Percentiles rank a stretch among this genome's conserved stretches.
These are phyloP conservation scores for Cremastinae sp. DNA, from an alignment of 2,888 invertebrate species.

Conservation along the genomic window DNA sequence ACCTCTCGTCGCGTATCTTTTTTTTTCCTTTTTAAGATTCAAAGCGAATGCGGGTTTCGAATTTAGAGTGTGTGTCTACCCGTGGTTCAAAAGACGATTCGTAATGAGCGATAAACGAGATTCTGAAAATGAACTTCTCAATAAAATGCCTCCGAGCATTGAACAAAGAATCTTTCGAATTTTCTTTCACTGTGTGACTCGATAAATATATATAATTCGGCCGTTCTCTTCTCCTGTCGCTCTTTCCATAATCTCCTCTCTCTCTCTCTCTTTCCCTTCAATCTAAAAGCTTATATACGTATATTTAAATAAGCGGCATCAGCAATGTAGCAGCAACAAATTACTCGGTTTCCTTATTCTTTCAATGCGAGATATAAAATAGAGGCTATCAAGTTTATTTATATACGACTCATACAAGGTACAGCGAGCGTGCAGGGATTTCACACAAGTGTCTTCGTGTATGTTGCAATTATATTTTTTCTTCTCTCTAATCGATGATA, in stretches of 20 bases:
- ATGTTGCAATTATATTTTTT: neutral
- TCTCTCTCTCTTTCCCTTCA: constrained; percentile 39
- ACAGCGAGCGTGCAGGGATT: constrained; percentile 79
- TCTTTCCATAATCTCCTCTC: constrained; percentile 30
- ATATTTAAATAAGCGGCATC: constrained; percentile 76
- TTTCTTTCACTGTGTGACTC: constrained; percentile 2
- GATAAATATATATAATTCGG: neutral
- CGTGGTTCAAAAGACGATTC: constrained; percentile 68
- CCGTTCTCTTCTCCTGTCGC: constrained; percentile 24
- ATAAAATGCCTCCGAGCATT: constrained; percentile 80
- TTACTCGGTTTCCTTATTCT: constrained; percentile 57
- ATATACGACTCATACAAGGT: constrained; percentile 75
- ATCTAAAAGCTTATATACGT: constrained; percentile 76
- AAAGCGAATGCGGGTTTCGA: constrained; percentile 70
- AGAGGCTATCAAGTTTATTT: constrained; percentile 65
- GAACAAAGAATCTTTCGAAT: constrained; percentile 35
- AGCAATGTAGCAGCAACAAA: constrained; percentile 66
- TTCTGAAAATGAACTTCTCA: constrained; percentile 74
- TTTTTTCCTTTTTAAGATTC: constrained; percentile 1
- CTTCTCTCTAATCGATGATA: neutral
- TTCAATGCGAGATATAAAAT: constrained; percentile 60
- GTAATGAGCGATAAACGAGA: constrained; percentile 60
- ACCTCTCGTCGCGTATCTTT: constrained; percentile 21
- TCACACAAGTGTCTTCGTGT: constrained; percentile 60
- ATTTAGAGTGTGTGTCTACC: constrained; percentile 78